Conservation (phyloP, 1,140 invertebrate species). For the Tetranychus urticae region DNA sequence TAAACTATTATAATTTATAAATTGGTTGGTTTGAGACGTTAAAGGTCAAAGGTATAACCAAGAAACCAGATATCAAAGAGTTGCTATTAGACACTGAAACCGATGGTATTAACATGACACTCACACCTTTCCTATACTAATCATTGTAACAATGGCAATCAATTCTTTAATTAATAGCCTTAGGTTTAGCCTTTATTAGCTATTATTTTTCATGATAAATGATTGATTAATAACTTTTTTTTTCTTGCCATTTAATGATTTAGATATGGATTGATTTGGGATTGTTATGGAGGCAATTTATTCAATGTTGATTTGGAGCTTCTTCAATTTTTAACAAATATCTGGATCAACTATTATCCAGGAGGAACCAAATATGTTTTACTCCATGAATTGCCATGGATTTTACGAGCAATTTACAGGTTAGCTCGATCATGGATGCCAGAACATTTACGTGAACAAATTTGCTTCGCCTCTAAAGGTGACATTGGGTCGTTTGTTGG, state of each 20-base stretch:
- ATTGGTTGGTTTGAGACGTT: too few relatives aligned
- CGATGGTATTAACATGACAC: too few relatives aligned
- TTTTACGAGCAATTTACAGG: constrained; percentile 1
- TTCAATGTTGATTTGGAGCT: constrained; percentile 7
- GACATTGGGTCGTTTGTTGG: constrained; percentile 6
- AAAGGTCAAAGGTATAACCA: too few relatives aligned
- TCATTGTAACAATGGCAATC: too few relatives aligned
- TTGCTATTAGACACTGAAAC: too few relatives aligned
- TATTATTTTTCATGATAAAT: too few relatives aligned
- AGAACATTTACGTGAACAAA: not conserved
- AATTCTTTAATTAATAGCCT: too few relatives aligned
- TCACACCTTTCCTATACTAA: too few relatives aligned
- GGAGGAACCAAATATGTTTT: constrained; percentile 4
- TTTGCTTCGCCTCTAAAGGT: constrained; percentile 8
- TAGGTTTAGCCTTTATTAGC: too few relatives aligned
- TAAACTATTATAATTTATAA: not conserved
- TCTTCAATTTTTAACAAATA: constrained; percentile 2
- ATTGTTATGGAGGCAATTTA: constrained; percentile 6
- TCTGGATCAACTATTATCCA: constrained; percentile 3
- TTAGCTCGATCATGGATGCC: constrained; percentile 2
- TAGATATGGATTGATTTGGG: constrained; percentile 4
- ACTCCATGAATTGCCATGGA: constrained; percentile 8
- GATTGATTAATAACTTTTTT: too few relatives aligned
- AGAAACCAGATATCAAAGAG: too few relatives aligned
- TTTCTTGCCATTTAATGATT: too few relatives aligned